phyloP scores from a whole-genome alignment of 2,888 invertebrate species.

The Trimorus sp. region DNA sequence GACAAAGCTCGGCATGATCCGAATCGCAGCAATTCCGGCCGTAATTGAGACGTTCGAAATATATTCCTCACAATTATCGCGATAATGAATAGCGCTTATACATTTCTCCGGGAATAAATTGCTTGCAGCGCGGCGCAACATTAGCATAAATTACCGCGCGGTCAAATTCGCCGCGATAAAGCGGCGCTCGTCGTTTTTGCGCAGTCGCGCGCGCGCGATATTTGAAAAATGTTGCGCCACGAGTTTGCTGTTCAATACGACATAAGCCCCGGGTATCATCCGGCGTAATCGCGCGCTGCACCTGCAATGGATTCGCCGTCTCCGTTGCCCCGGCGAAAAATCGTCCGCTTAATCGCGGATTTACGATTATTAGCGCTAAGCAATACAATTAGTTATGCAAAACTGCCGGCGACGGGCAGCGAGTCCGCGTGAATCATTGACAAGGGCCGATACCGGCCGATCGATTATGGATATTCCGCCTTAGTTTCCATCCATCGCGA shows the following conservation, averaged over 20 bases:
- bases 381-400: conserved; percentile 47
- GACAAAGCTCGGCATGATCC: no score
- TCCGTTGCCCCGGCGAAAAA: conserved; percentile 33
- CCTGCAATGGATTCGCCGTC: conserved; percentile 43
- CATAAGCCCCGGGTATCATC: conserved; percentile 38
- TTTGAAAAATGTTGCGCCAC: conserved; percentile 33
- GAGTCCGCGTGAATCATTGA: conserved; percentile 22
- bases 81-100: conserved; percentile 23
- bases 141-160: conserved; percentile 34
- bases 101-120: conserved; percentile 36
- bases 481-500: no score
- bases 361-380: conserved; percentile 39
- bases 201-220: no score
- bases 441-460: neutral
- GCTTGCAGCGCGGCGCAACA: conserved; percentile 10
- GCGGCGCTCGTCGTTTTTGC: neutral
- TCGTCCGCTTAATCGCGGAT: conserved; percentile 30
- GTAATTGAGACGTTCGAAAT: conserved; percentile 29
- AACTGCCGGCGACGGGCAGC: neutral
- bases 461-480: conserved; percentile 35
- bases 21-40: neutral
- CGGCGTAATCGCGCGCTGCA: conserved; percentile 37
- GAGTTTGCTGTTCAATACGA: conserved; percentile 43
- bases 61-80: conserved; percentile 27
- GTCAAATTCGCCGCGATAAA: conserved; percentile 33